These are phyloP conservation scores for Eurytoma californica DNA, from an alignment of 2,888 invertebrate species.

Conservation along the genomic window DNA sequence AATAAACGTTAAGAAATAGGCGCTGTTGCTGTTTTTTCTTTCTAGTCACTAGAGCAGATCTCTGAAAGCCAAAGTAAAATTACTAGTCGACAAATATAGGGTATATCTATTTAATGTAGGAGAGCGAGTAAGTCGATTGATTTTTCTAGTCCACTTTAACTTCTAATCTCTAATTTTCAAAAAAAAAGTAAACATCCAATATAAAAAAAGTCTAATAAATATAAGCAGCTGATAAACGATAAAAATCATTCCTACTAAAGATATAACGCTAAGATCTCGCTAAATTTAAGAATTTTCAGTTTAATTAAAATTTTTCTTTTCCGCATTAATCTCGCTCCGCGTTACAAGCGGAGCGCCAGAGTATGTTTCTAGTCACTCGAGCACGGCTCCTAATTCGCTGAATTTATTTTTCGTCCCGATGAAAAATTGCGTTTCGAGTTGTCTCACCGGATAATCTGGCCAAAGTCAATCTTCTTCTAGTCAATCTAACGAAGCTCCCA, in stretches of 20 bases:
- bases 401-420: conserved; percentile 14
- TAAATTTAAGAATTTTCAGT: conserved; percentile 53
- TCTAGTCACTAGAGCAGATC: too few species aligned
- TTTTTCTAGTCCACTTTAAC: too few species aligned
- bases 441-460: not conserved
- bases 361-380: conserved; percentile 70
- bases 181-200: too few species aligned
- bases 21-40: too few species aligned
- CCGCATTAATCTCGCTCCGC: conserved; percentile 65
- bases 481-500: not conserved
- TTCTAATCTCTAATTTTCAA: too few species aligned
- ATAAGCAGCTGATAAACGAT: not conserved
- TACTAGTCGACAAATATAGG: too few species aligned
- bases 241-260: not conserved
- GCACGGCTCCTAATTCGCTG: conserved; percentile 41
- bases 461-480: conserved; percentile 30
- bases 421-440: conserved; percentile 30
- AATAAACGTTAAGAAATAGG: too few species aligned
- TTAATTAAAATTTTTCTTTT: conserved; percentile 63
- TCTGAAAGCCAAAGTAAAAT: too few species aligned
- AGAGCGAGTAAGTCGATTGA: too few species aligned
- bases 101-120: too few species aligned
- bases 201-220: not conserved
- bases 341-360: conserved; percentile 66
- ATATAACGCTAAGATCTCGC: not conserved